These are phyloP conservation scores for Chrysocyon brachyurus DNA, from an alignment of 2,797 vertebrate species.

Conservation along the genomic window DNA sequence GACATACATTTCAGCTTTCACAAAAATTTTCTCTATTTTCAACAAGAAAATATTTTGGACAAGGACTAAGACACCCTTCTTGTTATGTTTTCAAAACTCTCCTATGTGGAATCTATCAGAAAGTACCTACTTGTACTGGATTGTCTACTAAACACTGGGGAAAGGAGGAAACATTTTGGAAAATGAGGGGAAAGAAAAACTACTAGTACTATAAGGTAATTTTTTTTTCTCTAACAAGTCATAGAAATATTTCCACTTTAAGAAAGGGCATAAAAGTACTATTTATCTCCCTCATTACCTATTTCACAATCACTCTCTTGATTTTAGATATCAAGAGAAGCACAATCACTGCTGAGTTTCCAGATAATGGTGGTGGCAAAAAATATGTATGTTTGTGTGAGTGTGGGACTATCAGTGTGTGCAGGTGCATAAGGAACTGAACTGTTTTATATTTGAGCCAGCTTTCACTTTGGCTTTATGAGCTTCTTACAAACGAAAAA, in stretches of 20 bases:
- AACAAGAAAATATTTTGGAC: constrained; percentile 69
- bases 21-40: not conserved
- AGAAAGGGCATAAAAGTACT: not conserved
- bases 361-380: not conserved
- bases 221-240: not conserved
- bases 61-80: not conserved
- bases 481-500: not conserved
- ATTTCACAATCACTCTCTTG: too few species aligned
- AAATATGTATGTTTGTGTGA: not conserved
- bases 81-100: constrained; percentile 26
- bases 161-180: not conserved
- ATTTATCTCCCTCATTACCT: not conserved
- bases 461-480: not conserved
- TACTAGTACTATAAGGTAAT: not conserved
- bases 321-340: not conserved
- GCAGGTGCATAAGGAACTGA: not conserved
- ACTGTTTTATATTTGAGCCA: not conserved
- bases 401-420: not conserved
- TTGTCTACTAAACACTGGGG: not conserved
- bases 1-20: not conserved
- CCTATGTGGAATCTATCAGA: not conserved
- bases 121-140: not conserved
- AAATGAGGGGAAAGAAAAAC: not conserved
- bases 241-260: not conserved
- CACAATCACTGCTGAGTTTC: not conserved